These are phyloP conservation scores for Drosophila nigrodunni DNA, from an alignment of 1,140 invertebrate genomes.

Conservation along the genomic window DNA sequence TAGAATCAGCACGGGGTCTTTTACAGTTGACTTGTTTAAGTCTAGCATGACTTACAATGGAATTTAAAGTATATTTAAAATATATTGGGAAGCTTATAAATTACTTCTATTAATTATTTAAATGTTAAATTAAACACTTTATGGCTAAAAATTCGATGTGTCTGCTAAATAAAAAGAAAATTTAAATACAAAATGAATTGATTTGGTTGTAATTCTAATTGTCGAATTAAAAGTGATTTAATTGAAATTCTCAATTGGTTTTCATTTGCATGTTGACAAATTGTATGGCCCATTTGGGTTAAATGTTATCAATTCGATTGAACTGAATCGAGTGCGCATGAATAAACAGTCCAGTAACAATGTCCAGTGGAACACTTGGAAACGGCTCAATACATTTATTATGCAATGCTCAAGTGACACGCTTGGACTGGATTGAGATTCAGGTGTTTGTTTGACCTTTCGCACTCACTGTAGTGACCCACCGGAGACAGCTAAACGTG, in stretches of 20 bases:
- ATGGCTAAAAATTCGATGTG: background rate
- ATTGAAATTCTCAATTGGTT: conserved; percentile 32
- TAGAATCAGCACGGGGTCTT: too few species aligned
- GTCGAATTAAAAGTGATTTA: conserved; percentile 38
- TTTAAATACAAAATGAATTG: background rate
- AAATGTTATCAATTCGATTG: conserved; percentile 45
- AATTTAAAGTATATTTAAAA: too few species aligned
- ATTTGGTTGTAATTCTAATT: conserved; percentile 40
- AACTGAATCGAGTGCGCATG: conserved; percentile 43
- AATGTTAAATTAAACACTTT: too few species aligned
- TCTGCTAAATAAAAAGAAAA: background rate
- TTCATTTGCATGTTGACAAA: conserved; percentile 59
- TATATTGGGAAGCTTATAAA: too few species aligned
- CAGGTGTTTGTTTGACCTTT: conserved; percentile 42
- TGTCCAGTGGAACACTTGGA: conserved; percentile 27
- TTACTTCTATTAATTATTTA: too few species aligned
- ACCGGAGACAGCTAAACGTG: conserved; percentile 31
- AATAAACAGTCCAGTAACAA: conserved; percentile 43
- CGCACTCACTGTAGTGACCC: background rate
- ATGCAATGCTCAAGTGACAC: conserved; percentile 20
- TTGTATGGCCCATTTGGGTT: conserved; percentile 30
- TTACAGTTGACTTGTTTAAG: too few species aligned
- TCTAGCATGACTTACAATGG: too few species aligned
- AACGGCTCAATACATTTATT: conserved; percentile 34
- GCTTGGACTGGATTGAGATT: background rate